These are phyloP conservation scores for Schizopygopsis pylzovi DNA, from an alignment of 2,797 vertebrate genomes.

Conservation along the genomic window DNA sequence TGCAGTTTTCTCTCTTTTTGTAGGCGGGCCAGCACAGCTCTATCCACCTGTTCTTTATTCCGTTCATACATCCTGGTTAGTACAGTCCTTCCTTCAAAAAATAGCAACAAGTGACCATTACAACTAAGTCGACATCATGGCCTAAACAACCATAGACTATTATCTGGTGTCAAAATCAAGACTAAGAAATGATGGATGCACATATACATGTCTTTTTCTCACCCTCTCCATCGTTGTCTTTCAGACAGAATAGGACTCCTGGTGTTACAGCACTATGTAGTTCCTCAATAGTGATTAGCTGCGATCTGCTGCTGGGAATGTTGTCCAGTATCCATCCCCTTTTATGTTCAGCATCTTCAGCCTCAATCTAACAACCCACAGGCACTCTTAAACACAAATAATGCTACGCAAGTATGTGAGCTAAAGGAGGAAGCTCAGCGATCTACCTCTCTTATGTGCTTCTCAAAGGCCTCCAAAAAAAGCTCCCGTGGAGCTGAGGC, in stretches of 20 bases:
- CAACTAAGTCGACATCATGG: neutral
- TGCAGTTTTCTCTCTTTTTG: conserved; percentile 65
- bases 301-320: conserved; percentile 78
- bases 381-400: neutral
- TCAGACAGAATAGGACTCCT: conserved; percentile 85
- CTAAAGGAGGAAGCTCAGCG: neutral
- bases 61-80: conserved; percentile 81
- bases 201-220: conserved; percentile 53
- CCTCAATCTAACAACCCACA: conserved; percentile 70
- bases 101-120: conserved; percentile 1
- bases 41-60: conserved; percentile 80
- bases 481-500: conserved; percentile 67
- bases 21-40: conserved; percentile 72
- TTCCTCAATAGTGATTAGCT: conserved; percentile 77
- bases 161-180: neutral
- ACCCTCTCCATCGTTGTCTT: conserved; percentile 79
- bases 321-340: conserved; percentile 94
- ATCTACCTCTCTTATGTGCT: conserved; percentile 79
- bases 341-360: conserved; percentile 68
- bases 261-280: conserved; percentile 75
- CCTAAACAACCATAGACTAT: neutral
- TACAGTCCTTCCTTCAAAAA: conserved; percentile 72
- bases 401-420: neutral
- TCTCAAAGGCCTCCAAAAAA: conserved; percentile 76
- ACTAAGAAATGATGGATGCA: neutral